Base-by-base conservation (phyloP, 2,888 invertebrate species). In the Drosophila lutescens region DNA sequence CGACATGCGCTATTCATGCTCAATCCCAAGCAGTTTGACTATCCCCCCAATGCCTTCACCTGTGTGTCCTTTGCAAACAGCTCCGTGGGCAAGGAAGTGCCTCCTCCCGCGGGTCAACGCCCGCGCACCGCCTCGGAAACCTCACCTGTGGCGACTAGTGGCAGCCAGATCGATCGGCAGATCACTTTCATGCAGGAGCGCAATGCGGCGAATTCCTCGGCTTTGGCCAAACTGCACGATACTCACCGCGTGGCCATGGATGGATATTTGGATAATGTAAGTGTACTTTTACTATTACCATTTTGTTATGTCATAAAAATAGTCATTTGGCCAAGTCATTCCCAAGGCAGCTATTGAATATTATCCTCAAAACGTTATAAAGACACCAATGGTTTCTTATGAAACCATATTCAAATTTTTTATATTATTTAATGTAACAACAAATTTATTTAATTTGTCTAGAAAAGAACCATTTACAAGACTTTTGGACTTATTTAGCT, bases 1-100 rank as follows among this genome's bases (percentile, higher is more conserved):
- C 93, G 94, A 49, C 93, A 94, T 85, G 95, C 95, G 1, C 90
- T 95, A 6, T 91, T 93, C 74, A 92, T 93, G 89, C 91, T 91
- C 73, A 91, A 91, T 74, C 93, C 93, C 8, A 89, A 92, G 76
- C 91, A 89, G 77, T 92, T 91, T 44, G 90, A 91, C 40, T 88
- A 89, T 12, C 92, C 91, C 6, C 62, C 77, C 9, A 90, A 91
- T 78, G 91, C 91, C 10, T 92, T 92, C 66, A 80, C 78, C 9
- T 85, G 75, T 38, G 78, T 89, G 1, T 87, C 86, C 0, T 88
- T 87, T 87, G 7, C 70, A 8, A 72, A 63, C 36, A 62, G 26
- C 34, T 15, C 53, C 9, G 15, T 50, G 26, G 26, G 44, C 12
- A 65, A 65, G 23, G 62, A 65, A 7, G 65, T 12, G 23, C 4